Evolutionary conservation across 2,797 vertebrate species (phyloP).

Genomic region (Onychomys arenicola): DNA sequence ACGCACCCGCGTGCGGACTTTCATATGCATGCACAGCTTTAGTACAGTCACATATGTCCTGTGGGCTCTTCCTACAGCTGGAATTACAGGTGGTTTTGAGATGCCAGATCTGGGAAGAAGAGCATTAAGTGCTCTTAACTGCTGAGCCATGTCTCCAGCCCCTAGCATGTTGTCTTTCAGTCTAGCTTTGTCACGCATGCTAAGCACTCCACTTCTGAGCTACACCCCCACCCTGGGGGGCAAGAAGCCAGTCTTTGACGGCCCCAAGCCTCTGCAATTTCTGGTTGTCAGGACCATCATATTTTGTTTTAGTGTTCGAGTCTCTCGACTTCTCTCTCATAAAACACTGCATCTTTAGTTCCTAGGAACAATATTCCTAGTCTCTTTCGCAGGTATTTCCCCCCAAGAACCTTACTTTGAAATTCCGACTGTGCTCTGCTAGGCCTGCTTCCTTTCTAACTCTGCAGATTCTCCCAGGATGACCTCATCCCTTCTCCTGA

Average conservation of each 20-base stretch:
- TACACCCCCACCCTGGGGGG: background rate
- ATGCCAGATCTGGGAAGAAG: background rate
- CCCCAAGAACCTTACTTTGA: slow-evolving; percentile 15
- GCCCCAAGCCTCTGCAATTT: background rate
- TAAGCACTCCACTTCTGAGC: background rate
- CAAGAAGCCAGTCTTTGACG: background rate
- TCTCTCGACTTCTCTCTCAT: background rate
- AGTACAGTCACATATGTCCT: too few species aligned
- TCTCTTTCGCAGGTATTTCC: background rate
- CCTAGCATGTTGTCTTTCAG: background rate
- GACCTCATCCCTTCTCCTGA: slow-evolving; percentile 39
- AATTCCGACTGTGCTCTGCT: background rate
- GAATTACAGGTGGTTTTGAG: background rate
- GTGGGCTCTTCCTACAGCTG: background rate
- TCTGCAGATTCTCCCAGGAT: background rate
- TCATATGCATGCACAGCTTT: background rate
- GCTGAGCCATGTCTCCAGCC: background rate
- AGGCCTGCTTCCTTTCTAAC: background rate
- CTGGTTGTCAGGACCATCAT: background rate
- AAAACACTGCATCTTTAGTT: background rate
- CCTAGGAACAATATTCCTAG: background rate
- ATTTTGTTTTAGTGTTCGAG: background rate
- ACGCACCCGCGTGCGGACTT: too few species aligned
- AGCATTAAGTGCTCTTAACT: background rate
- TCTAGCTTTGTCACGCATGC: background rate